Base-by-base conservation (phyloP, 2,888 invertebrate genomes). In the Phortica magna region DNA sequence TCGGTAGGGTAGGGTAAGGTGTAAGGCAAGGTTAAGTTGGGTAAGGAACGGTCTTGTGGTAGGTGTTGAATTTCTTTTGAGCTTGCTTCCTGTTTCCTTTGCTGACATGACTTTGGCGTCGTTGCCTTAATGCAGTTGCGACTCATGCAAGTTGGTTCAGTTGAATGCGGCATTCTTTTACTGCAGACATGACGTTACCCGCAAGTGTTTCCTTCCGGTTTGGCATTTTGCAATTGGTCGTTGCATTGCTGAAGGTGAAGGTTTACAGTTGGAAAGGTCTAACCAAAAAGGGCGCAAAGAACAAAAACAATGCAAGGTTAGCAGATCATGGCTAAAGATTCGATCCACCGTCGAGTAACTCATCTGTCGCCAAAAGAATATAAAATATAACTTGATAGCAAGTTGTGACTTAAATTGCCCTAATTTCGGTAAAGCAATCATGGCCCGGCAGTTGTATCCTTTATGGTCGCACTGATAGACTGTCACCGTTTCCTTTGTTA, bases 181-280 rank as follows among this genome's bases (percentile, higher is more conserved):
- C 53, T 71, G 48, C 17, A 31, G 70, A 71, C 70, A 71, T 55
- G 70, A 83, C 81, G 80, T 80, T 83, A 84, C 80, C 85, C 85
- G 87, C 87, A 85, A 87, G 79, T 85, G 82, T 83, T 87, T 85
- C 85, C 87, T 85, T 85, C 85, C 85, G 87, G 81, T 85, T 83
- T 48, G 48, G 48, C 22, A 61, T 19, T 61, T 61, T 9, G 59
- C 59, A 19, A 22, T 61, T 61, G 59, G 22, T 39, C 12, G 12
- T 14, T 79, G 78, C 82, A 82, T 80, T 76, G 82, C 84, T 83
- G 83, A 74, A 81, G 81, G 81, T 78, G 72, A n/a, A n/a, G 31
- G 31, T 31, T 3, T 31, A 31, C 31, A 3, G 3, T 31, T 31
- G 31, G 31, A 31, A 31, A 31, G 31, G 31, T 31, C 5, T 31